Conservation (phyloP, 2,113 vertebrate genomes). For the Toxotes jaculatrix region DNA sequence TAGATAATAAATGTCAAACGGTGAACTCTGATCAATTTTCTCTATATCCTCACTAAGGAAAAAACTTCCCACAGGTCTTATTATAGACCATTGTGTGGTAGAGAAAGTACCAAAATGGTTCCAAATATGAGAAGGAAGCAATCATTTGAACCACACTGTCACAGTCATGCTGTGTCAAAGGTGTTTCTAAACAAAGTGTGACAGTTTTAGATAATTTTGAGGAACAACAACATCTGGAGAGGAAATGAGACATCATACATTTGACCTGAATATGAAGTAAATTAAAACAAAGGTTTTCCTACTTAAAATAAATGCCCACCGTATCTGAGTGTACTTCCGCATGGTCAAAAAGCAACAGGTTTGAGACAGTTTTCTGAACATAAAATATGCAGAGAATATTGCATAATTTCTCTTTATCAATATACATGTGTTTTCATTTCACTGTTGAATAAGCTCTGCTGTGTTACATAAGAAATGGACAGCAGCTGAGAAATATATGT, state of each 20-base stretch:
- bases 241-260: conserved; percentile 16
- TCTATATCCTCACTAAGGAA: not conserved
- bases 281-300: conserved; percentile 38
- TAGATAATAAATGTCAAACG: not conserved
- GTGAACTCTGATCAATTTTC: conserved; percentile 1
- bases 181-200: conserved; percentile 19
- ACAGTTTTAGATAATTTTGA: conserved; percentile 27
- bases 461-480: not conserved
- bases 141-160: conserved; percentile 18
- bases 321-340: not conserved
- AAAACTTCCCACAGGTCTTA: conserved; percentile 17
- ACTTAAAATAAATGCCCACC: conserved; percentile 27
- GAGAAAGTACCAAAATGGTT: conserved; percentile 10
- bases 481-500: not conserved
- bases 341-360: not conserved
- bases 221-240: conserved; percentile 38
- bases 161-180: conserved; percentile 12
- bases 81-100: conserved; percentile 5
- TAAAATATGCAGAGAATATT: not conserved
- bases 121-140: conserved; percentile 34
- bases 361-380: not conserved
- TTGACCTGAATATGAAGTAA: conserved; percentile 21
- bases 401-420: not conserved
- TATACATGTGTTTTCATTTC: not conserved
- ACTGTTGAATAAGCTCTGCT: not conserved